Conservation (phyloP, 2,113 vertebrate genomes). For the Peromyscus leucopus region DNA sequence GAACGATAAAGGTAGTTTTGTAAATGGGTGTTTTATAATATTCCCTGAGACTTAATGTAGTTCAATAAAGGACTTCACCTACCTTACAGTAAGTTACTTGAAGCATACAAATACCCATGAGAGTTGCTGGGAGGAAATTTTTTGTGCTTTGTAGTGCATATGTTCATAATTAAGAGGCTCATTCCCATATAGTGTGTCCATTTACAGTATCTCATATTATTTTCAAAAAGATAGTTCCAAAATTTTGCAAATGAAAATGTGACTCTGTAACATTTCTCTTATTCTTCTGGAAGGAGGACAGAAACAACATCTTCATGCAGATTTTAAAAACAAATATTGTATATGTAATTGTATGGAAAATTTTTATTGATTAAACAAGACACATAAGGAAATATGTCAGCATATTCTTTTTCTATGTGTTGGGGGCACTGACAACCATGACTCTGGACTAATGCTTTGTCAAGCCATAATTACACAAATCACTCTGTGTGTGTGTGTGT, state of each 20-base stretch:
- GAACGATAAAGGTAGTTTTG: slow-evolving; percentile 34
- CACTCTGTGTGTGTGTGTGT: not conserved
- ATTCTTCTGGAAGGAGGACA: slow-evolving; percentile 42
- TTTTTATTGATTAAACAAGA: slow-evolving; percentile 72
- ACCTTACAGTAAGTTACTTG: slow-evolving; percentile 59
- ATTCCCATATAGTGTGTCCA: slow-evolving; percentile 74
- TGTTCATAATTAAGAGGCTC: slow-evolving; percentile 77
- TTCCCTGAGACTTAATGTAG: slow-evolving; percentile 63
- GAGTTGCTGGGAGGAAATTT: slow-evolving; percentile 67
- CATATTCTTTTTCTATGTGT: slow-evolving; percentile 64
- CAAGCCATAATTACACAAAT: slow-evolving; percentile 69
- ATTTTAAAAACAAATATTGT: slow-evolving; percentile 79
- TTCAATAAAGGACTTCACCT: slow-evolving; percentile 72
- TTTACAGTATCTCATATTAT: slow-evolving; percentile 82
- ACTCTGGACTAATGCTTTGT: not conserved
- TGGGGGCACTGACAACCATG: slow-evolving; percentile 63
- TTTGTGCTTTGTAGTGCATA: slow-evolving; percentile 61
- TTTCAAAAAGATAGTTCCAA: slow-evolving; percentile 78
- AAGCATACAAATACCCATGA: slow-evolving; percentile 65
- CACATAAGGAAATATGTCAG: slow-evolving; percentile 81
- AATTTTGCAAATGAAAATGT: slow-evolving; percentile 70
- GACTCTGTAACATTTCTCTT: slow-evolving; percentile 73
- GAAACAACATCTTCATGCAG: slow-evolving; percentile 50
- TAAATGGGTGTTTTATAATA: slow-evolving; percentile 41
- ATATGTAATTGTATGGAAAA: slow-evolving; percentile 71